Evolutionary conservation across 1,140 invertebrate genomes (phyloP), one percentile per base, ranked within the genome.

Genomic region (Drosophila asahinai): DNA sequence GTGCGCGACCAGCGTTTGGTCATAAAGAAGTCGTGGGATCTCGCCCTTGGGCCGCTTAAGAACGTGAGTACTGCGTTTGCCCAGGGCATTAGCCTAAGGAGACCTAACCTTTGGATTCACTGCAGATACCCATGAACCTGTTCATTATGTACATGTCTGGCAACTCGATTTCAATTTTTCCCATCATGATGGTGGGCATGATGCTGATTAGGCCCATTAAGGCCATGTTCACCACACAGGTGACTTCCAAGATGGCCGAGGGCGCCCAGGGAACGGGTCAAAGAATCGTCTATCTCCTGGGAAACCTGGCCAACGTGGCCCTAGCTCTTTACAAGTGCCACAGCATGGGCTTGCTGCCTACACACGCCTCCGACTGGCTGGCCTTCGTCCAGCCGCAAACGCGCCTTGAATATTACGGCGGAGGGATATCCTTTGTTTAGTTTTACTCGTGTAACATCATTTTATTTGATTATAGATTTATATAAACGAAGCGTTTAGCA

Each of bases 181-280:
- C 99, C 2, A 99, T 99, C n/a, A 99, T 99, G 99, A 99, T 99
- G 99, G 98, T 99, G 19, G 98, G 98, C 42, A 99, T 99, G 99
- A 95, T 99, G 92, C 97, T 99, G 74, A 96, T 99, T 68, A 94
- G 98, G 78, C 98, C 98, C 15, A 96, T 99, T 3, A 99, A 99
- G 94, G 98, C 98, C 9, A 94, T 99, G 19, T 98, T 99, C 92
- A 94, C 97, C 3, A 96, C 98, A 62, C 97, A 98, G 92, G 95
- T 96, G 74, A 98, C 98, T 52, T 99, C 99, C 86, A 99, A 99
- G 94, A 96, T 98, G 94, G 98, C 99, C 67, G 98, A 99, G 94
- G 98, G 98, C n/a, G 96, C 96, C 27, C 97, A 98, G 93, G 97
- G 97, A 15, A 94, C 95, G 61, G 96, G 96, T 7, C 99, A 99